Evolutionary conservation across 2,888 invertebrate genomes (phyloP).

Genomic region (Pachydiplax longipennis): DNA sequence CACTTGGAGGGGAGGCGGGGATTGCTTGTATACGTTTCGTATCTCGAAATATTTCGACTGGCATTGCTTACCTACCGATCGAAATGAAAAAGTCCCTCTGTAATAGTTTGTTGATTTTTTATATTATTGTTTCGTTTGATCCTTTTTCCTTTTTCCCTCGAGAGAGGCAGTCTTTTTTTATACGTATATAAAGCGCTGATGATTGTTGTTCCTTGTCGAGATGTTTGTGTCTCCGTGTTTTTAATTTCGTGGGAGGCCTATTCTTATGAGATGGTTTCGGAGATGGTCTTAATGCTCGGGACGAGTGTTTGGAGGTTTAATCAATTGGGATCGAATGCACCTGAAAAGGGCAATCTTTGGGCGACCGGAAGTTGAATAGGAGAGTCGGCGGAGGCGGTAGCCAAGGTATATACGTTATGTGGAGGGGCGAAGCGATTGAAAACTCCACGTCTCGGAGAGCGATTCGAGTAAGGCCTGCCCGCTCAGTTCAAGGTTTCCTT

Average conservation of each 20-base stretch:
- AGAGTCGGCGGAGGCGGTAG: background rate
- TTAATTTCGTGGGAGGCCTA: slow-evolving; percentile 11
- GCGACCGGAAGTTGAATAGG: background rate
- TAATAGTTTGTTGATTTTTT: slow-evolving; percentile 43
- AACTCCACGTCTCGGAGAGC: background rate
- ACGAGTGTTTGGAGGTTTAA: background rate
- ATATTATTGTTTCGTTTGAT: slow-evolving; percentile 34
- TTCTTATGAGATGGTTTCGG: slow-evolving; percentile 1
- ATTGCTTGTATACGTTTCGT: slow-evolving; percentile 43
- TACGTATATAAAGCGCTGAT: background rate
- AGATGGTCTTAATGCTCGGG: slow-evolving; percentile 1
- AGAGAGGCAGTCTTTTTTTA: slow-evolving; percentile 37
- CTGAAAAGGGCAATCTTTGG: background rate
- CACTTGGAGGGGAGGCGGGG: slow-evolving; percentile 30
- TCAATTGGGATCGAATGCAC: background rate
- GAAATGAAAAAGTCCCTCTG: slow-evolving; percentile 35
- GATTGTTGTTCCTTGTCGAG: slow-evolving; percentile 30
- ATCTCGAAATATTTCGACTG: slow-evolving; percentile 35
- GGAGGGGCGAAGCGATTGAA: background rate
- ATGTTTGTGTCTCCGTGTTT: slow-evolving; percentile 22
- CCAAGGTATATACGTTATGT: background rate
- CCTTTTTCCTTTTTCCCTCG: background rate
- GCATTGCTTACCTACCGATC: slow-evolving; percentile 40
- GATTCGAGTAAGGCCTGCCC: background rate
- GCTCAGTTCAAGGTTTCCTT: background rate